Conservation (phyloP, 37 sponge, comb jelly and placozoan genomes). For the Crambe crambe region DNA sequence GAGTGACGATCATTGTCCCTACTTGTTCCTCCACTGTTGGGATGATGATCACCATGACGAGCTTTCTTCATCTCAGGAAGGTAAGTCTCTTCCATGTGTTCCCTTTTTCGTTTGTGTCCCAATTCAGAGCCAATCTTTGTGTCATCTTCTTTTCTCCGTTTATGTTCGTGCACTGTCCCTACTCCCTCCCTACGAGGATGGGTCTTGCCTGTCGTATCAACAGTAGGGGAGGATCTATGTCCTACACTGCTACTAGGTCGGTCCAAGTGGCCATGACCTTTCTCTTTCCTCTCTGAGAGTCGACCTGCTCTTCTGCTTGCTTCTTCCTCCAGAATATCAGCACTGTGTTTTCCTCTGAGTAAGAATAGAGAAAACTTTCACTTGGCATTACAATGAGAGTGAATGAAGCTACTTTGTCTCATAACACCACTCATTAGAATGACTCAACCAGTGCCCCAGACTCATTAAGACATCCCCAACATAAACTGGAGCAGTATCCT, state of each 20-base stretch:
- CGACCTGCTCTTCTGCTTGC: not conserved
- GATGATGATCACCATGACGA: not conserved
- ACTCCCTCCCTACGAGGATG: not conserved
- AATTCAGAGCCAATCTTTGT: not conserved
- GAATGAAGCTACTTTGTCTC: too few relatives aligned
- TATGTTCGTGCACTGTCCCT: slow-evolving; percentile 2
- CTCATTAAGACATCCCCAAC: too few relatives aligned
- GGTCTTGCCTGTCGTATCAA: not conserved
- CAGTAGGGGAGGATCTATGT: not conserved
- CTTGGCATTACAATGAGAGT: too few relatives aligned
- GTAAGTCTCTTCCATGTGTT: not conserved
- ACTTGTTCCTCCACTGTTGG: not conserved
- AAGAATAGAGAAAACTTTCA: not conserved
- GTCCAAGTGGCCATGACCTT: not conserved
- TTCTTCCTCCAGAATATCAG: slow-evolving; percentile 6
- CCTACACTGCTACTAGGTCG: not conserved
- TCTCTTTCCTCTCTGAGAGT: slow-evolving; percentile 24
- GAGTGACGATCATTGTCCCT: not conserved
- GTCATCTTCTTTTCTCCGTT: slow-evolving; percentile 32
- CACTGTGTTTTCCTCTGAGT: not conserved
- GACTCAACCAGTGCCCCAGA: too few relatives aligned
- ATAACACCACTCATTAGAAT: too few relatives aligned
- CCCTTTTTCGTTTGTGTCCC: slow-evolving; percentile 26
- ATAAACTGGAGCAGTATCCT: too few relatives aligned
- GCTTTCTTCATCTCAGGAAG: slow-evolving; percentile 26